Conservation (phyloP, 1,140 invertebrate genomes). For the Drosophila bocki region DNA sequence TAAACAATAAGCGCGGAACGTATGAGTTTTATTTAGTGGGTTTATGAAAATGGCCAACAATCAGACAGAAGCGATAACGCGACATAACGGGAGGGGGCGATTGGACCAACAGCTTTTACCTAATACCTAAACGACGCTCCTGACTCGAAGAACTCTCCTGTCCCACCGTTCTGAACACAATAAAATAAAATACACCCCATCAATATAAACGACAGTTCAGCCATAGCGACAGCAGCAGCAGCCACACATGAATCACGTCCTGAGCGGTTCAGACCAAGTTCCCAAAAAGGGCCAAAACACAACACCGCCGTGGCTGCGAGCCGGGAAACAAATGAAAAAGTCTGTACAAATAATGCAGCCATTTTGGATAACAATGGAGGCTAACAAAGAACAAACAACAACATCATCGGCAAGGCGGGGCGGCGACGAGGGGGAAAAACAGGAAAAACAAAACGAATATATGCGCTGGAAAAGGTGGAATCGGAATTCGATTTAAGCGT, state of each 20-base stretch:
- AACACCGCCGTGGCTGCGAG: conserved; percentile 17
- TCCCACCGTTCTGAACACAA: conserved; percentile 30
- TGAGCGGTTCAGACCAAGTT: conserved; percentile 47
- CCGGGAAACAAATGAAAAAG: conserved; percentile 55
- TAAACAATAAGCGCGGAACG: conserved; percentile 57
- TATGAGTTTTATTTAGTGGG: conserved; percentile 71
- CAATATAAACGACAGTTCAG: conserved; percentile 75
- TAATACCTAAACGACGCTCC: conserved; percentile 21
- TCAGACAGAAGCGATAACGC: conserved; percentile 77
- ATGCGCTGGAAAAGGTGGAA: conserved; percentile 66
- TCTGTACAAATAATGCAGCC: conserved; percentile 81
- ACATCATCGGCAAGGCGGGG: conserved; percentile 28
- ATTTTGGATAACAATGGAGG: conserved; percentile 80
- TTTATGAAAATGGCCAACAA: conserved; percentile 80
- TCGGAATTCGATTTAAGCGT: conserved; percentile 75
- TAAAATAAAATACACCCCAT: conserved; percentile 81
- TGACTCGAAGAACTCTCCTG: conserved; percentile 13
- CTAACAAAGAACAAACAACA: conserved; percentile 70
- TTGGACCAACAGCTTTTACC: conserved; percentile 52
- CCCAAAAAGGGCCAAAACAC: conserved; percentile 25
- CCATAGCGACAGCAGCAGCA: conserved; percentile 35
- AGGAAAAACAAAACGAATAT: conserved; percentile 47
- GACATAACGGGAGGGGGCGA: conserved; percentile 18
- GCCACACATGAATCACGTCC: conserved; percentile 74
- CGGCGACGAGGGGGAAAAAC: conserved; percentile 14